Evolutionary conservation across 2,888 invertebrate genomes (phyloP).

Genomic region (Melangyna quadrimaculata): DNA sequence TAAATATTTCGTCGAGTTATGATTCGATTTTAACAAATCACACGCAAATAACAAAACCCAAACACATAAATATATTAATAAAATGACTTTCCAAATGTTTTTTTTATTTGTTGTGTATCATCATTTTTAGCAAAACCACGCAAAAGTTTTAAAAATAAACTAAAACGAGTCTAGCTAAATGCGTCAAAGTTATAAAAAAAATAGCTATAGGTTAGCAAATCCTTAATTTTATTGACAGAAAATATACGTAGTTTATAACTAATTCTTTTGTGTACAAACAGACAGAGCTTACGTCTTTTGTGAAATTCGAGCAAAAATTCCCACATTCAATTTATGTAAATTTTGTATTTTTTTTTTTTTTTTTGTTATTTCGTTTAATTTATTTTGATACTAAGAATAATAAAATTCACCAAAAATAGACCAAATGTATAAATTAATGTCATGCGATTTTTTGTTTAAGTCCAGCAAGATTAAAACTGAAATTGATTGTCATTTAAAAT

Average conservation of each 20-base stretch:
- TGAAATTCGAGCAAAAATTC: constrained; percentile 28
- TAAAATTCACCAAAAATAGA: constrained; percentile 27
- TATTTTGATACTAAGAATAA: constrained; percentile 3
- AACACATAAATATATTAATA: neutral
- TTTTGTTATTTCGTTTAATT: neutral
- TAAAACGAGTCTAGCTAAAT: neutral
- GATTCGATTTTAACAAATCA: constrained; percentile 5
- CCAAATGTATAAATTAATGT: constrained; percentile 20
- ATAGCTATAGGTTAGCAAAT: constrained; percentile 8
- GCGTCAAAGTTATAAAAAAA: constrained; percentile 10
- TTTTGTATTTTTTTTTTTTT: neutral
- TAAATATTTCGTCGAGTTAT: neutral
- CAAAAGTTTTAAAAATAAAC: neutral
- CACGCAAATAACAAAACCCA: neutral
- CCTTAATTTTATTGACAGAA: constrained; percentile 29
- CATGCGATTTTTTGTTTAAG: neutral
- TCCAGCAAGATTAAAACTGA: neutral
- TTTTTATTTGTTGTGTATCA: neutral
- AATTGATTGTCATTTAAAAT: neutral
- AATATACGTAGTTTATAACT: constrained; percentile 22
- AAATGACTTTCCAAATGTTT: constrained; percentile 4
- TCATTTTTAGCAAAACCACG: neutral
- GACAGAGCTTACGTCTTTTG: constrained; percentile 27
- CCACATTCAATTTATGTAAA: constrained; percentile 44
- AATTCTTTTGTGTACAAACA: constrained; percentile 13